A percentile compares a stretch with the other conserved stretches of the same genome.
Evolutionary conservation across 2,113 vertebrate species (phyloP).

Genomic region (Callopanchax toddi): DNA sequence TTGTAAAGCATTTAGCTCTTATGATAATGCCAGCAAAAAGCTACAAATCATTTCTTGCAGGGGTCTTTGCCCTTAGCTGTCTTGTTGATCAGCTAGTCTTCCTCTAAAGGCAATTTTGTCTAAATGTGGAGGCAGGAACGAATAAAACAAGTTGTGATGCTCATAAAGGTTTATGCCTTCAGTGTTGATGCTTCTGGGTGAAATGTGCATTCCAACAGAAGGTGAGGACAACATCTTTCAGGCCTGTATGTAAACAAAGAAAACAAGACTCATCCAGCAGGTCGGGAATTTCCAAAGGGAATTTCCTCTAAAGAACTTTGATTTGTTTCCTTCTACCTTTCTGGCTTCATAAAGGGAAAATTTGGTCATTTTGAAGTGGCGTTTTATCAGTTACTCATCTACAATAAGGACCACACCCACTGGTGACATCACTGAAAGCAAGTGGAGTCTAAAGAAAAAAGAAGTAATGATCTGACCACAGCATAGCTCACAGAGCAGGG

Average conservation of each 20-base stretch:
- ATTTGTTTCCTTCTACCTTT: neutral
- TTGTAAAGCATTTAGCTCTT: conserved; percentile 26
- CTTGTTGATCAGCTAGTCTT: conserved; percentile 13
- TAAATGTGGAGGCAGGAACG: neutral
- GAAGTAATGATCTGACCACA: no score
- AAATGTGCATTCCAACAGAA: conserved; percentile 33
- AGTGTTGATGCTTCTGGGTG: conserved; percentile 10
- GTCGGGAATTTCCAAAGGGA: conserved; percentile 21
- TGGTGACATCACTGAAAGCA: no score
- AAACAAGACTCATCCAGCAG: neutral
- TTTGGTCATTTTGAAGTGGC: no score
- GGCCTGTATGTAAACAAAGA: conserved; percentile 11
- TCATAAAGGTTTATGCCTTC: neutral
- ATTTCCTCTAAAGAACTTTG: conserved; percentile 14
- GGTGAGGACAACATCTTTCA: neutral
- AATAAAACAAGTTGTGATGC: neutral
- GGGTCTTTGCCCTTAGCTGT: neutral
- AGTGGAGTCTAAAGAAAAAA: no score
- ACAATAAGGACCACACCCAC: no score
- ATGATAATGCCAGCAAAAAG: conserved; percentile 15
- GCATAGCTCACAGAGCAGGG: no score
- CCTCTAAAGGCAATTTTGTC: neutral
- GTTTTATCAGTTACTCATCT: no score
- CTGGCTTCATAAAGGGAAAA: neutral
- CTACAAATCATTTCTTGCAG: neutral